Evolutionary conservation across 2,113 vertebrate genomes (phyloP).

Genomic region (Lampris incognitus): DNA sequence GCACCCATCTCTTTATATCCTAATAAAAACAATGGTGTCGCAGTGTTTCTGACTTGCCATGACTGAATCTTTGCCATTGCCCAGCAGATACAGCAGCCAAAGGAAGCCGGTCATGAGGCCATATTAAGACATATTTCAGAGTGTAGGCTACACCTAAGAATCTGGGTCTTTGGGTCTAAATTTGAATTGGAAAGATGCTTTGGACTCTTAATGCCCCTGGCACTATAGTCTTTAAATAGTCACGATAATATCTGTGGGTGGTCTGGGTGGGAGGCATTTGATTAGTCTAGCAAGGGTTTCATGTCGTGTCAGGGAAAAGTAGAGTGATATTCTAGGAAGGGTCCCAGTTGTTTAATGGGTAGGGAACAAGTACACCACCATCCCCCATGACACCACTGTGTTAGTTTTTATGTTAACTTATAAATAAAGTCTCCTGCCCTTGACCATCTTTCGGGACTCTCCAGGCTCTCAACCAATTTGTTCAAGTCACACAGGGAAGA

Average conservation of each 20-base stretch:
- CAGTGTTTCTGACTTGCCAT: slow-evolving; percentile 17
- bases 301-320: neutral
- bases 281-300: neutral
- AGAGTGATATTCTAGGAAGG: neutral
- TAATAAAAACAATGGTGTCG: slow-evolving; percentile 24
- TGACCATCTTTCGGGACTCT: too few relatives aligned
- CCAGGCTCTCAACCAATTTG: too few relatives aligned
- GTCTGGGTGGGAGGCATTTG: neutral
- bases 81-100: slow-evolving; percentile 16
- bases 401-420: too few relatives aligned
- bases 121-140: neutral
- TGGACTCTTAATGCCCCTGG: neutral
- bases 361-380: too few relatives aligned
- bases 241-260: too few relatives aligned
- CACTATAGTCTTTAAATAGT: neutral
- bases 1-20: slow-evolving; percentile 36
- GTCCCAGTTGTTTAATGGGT: neutral
- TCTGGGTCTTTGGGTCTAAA: neutral
- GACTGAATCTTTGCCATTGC: slow-evolving; percentile 17
- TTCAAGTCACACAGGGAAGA: too few relatives aligned
- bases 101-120: neutral
- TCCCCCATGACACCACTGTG: too few relatives aligned
- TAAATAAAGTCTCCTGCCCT: too few relatives aligned
- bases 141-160: neutral
- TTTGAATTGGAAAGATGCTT: neutral